Base-by-base conservation (phyloP, 2,888 invertebrate species). In the Minunthozetes semirufus region DNA sequence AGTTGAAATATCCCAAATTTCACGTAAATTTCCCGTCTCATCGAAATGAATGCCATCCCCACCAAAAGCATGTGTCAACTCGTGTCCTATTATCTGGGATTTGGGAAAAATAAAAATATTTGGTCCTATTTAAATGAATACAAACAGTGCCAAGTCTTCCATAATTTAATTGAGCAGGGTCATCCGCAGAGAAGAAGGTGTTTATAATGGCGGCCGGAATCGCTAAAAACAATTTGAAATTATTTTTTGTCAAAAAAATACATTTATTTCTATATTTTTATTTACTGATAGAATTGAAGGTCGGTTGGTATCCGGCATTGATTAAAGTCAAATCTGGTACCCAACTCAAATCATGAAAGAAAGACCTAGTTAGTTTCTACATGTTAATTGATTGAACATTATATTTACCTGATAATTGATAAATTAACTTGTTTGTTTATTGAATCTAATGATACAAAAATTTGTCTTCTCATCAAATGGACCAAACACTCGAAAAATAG, bases 21-120 rank as follows among this genome's bases (percentile, higher is more conserved):
- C 76, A 15, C 78, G 77, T 13, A 79, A 61, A 70, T 80, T 80
- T 3, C 80, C 80, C 59, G 75, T 75, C 29, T 78, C 76, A 71
- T 80, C 80, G 72, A 79, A 80, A 50, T 80, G 0, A 97, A 6
- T 42, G 42, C 42, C 33, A 8, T 33, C 33, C 8, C 4, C 8
- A 3, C 33, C 56, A n/a, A 56, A 56, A 3, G 17, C 56, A 56
- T 56, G 56, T 8, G 56, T 56, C 22, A 56, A 6, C 9, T 56
- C 56, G 11, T 56, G 56, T 56, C 22, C 56, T 5, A 56, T 56
- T 8, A 25, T 13, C 56, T 56, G 25, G 9, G 11, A 13, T 9
- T 33, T 33, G 33, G n/a, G 5, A 53, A 53, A 19, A 19, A 17
- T 5, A n/a, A 22, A 8, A 22, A 56, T n/a, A 53, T 56, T 42